phyloP scores from a whole-genome alignment of 2,888 invertebrate genomes.

The Dastarcus helophoroides region DNA sequence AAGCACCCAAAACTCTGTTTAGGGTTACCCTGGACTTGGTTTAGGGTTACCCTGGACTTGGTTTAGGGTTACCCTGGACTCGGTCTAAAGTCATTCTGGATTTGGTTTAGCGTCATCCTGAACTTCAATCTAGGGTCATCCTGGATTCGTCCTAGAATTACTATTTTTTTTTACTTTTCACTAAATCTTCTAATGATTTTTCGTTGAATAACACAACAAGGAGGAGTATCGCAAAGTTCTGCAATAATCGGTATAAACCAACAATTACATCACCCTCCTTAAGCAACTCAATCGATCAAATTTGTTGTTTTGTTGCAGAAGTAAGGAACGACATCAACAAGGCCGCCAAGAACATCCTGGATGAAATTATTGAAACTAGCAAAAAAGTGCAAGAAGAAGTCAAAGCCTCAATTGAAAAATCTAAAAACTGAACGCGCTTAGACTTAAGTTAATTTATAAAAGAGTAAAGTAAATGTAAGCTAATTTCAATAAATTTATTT shows the following conservation, averaged over 20 bases:
- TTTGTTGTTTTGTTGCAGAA: constrained; percentile 18
- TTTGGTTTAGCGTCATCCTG: too few species aligned
- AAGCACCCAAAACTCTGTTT: too few species aligned
- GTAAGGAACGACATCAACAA: constrained; percentile 19
- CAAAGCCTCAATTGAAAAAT: constrained; percentile 11
- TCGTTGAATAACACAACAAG: too few species aligned
- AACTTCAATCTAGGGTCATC: too few species aligned
- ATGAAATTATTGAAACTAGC: constrained; percentile 20
- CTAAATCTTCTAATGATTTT: too few species aligned
- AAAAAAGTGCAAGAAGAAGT: constrained; percentile 19
- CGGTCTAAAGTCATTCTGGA: too few species aligned
- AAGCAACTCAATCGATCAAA: neutral
- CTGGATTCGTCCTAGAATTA: neutral
- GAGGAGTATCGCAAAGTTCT: neutral
- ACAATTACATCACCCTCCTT: neutral
- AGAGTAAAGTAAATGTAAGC: neutral
- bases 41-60: too few species aligned
- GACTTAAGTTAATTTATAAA: neutral
- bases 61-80: too few species aligned
- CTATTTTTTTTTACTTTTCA: too few species aligned
- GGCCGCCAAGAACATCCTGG: constrained; percentile 19
- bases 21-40: too few species aligned
- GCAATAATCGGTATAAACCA: neutral
- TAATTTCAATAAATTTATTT: too few species aligned
- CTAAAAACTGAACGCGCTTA: neutral